Base-by-base conservation (phyloP, 2,888 invertebrate genomes). In the Macaria liturata region DNA sequence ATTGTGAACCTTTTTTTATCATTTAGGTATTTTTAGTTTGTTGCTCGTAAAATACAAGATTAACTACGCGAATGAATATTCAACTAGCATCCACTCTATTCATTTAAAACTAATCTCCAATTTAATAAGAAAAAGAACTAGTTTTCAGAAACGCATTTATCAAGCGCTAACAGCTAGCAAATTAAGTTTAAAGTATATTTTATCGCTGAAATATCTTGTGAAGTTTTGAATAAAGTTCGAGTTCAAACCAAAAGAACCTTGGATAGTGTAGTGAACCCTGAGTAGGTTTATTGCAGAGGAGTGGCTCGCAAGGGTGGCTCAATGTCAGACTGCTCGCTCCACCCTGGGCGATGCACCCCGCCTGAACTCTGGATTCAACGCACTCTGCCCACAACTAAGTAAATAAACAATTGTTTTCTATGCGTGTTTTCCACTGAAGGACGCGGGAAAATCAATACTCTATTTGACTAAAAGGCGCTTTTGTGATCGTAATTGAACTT, bases 281-380 rank as follows among this genome's bases (percentile, higher is more conserved):
- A 34, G 51, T 43, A 50, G 46, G 50, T 39, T 75, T 76, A 81
- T 81, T 87, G 88, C 86, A 80, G 87, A 81, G 86, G 83, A 88
- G 85, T 84, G 87, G 85, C 89, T 89, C 83, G 84, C 81, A 83
- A 88, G 90, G 90, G 85, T 85, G 85, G 75, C 81, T 81, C 80
- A 91, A 91, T 84, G 89, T 85, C 89, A 83, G 84, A 79, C 81
- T 86, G 78, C 83, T 45, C 45, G 81, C 82, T 83, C 72, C 63
- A 68, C 75, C 71, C 47, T 71, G 71, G 71, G 57, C 72, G 53
- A 69, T 63, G 71, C 72, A 69, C 78, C 70, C 76, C 9, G 4
- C 42, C 4, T 8, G 42, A 42, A 5, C 42, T 42, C 34, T 67
- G 57, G 55, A 63, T 69, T 72, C 64, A 68, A 70, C 75, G 76